Conservation (phyloP, 2,797 vertebrate genomes). For the Antennarius maculatus region DNA sequence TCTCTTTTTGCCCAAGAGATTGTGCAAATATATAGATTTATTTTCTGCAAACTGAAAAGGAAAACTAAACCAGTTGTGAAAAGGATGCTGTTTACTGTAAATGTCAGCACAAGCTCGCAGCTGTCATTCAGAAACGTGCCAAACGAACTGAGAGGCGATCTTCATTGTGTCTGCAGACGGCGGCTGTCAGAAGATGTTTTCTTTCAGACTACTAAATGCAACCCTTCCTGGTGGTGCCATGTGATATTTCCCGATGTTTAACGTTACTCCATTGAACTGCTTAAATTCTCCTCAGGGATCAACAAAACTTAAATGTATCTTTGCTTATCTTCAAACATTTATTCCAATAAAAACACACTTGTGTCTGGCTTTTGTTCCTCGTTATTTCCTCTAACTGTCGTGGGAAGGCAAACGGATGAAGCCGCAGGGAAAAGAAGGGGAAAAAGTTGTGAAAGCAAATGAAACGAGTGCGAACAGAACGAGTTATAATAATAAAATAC, state of each 20-base stretch:
- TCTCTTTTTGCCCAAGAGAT: too few relatives aligned
- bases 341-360: not conserved
- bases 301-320: not conserved
- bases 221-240: not conserved
- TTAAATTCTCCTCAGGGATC: not conserved
- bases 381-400: too few relatives aligned
- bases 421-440: slow-evolving; percentile 2
- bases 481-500: slow-evolving; percentile 4
- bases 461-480: slow-evolving; percentile 1
- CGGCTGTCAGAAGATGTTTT: not conserved
- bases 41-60: too few relatives aligned
- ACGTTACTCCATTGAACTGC: not conserved
- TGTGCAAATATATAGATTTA: too few relatives aligned
- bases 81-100: too few relatives aligned
- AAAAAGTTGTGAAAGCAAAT: not conserved
- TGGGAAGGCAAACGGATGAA: slow-evolving; percentile 5
- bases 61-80: too few relatives aligned
- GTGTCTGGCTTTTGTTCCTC: slow-evolving; percentile 1
- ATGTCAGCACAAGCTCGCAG: too few relatives aligned
- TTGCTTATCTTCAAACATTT: slow-evolving; percentile 5
- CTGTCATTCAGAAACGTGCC: too few relatives aligned
- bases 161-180: too few relatives aligned
- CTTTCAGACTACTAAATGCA: not conserved
- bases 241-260: not conserved
- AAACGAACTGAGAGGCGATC: too few relatives aligned